Percentiles rank a stretch among this genome's conserved stretches.
These are phyloP conservation scores for Balaenoptera acutorostrata DNA, from an alignment of 2,113 vertebrate genomes.

Conservation along the genomic window DNA sequence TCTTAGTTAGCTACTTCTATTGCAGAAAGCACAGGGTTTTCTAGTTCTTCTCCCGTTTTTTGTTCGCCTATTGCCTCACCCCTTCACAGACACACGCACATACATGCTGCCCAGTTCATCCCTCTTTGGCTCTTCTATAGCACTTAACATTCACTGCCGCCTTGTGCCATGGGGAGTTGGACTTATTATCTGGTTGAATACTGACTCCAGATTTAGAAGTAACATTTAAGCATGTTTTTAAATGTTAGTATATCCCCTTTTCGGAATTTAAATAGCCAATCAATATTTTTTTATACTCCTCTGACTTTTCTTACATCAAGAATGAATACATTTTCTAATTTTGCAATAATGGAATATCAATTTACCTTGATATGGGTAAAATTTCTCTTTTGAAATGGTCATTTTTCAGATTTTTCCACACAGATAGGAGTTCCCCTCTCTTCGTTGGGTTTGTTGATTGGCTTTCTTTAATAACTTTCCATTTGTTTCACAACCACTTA, in stretches of 20 bases:
- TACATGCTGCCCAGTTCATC: not conserved
- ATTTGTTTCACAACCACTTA: not conserved
- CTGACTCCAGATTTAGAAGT: not conserved
- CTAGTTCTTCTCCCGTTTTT: not conserved
- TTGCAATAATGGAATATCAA: not conserved
- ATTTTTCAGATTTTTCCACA: not conserved
- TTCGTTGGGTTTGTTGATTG: not conserved
- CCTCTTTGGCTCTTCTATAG: not conserved
- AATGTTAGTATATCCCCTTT: not conserved
- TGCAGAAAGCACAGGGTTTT: not conserved
- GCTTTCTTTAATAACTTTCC: not conserved
- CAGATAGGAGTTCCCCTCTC: not conserved
- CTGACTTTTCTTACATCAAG: not conserved
- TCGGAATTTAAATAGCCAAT: constrained; percentile 13
- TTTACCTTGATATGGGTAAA: not conserved
- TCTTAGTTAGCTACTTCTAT: not conserved
- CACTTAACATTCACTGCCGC: not conserved
- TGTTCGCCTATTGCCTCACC: not conserved
- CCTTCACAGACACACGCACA: not conserved
- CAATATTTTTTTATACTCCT: not conserved
- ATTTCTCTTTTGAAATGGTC: not conserved
- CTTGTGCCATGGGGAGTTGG: not conserved
- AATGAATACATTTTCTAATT: constrained; percentile 5
- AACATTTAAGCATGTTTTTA: not conserved
- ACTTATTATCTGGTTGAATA: not conserved